Evolutionary conservation across 1,140 invertebrate species (phyloP), one percentile per base, ranked within the genome.

Genomic region (Phymastichus coffea): DNA sequence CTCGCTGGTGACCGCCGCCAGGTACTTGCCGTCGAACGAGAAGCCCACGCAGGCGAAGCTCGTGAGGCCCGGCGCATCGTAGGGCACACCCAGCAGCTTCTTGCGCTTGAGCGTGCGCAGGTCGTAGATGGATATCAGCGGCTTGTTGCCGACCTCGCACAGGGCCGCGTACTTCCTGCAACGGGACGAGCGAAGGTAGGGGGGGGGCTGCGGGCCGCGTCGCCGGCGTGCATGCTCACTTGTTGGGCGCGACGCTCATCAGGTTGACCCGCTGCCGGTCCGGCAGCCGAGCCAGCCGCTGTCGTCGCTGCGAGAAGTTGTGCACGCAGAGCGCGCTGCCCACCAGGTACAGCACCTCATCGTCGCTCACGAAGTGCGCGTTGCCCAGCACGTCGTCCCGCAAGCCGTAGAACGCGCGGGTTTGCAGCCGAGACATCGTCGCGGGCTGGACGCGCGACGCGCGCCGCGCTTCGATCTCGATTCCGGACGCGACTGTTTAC

Each of bases 41-140:
- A 94, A 95, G 12, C 84, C 83, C 0, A 94, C 70, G 56, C 86
- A 87, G 8, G 86, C 83, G 72, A 90, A 92, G 66, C 87, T 86
- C 14, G 69, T 65, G 3, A 79, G 70, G 60, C 70, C 67, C 2
- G 68, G 51, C 40, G 72, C 64, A 17, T 82, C 81, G 25, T 70
- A 73, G 0, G 87, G 86, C 26, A 88, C 80, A 0, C 81, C 82
- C 2, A 89, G 73, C 14, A 83, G 76, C 65, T 86, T 87, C 44
- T 81, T 82, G 57, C 84, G 79, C 64, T 86, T 87, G 55, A 85
- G 80, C 1, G 83, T 84, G 14, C 75, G 73, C 4, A 89, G 65
- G 68, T 88, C 86, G 68, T 88, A 91, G 17, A 90, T 77, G 1
- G 84, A 85, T 58, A 88, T 85, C 9, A 80, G 79, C 19, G 86